A percentile compares a stretch with the other conserved stretches of the same genome.
Conservation (phyloP, 2,888 invertebrate species). For the Agrilus biguttatus region DNA sequence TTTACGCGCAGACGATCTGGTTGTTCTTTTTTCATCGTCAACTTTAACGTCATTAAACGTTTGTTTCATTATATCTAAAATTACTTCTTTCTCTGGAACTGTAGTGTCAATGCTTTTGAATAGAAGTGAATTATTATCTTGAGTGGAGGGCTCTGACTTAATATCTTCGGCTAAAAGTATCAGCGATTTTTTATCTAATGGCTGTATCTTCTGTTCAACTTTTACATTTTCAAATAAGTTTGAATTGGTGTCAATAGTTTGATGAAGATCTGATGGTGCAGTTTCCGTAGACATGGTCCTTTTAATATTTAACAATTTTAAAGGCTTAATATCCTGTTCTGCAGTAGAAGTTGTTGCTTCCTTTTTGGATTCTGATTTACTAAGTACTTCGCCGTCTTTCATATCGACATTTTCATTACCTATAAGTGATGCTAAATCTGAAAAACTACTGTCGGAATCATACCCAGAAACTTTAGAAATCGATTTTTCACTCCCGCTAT, state of each 20-base stretch:
- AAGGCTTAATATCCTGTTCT: constrained; percentile 9
- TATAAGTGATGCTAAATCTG: constrained; percentile 32
- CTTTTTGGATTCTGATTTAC: constrained; percentile 6
- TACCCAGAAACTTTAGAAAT: constrained; percentile 45
- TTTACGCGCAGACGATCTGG: constrained; percentile 13
- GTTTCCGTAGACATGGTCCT: constrained; percentile 10
- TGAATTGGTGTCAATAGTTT: constrained; percentile 22
- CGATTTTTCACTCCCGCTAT: constrained; percentile 44
- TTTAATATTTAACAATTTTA: constrained; percentile 10
- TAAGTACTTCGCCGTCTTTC: constrained; percentile 3
- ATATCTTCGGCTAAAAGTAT: not conserved
- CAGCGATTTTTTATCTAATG: constrained; percentile 2
- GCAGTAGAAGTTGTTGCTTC: constrained; percentile 6
- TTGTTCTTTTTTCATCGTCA: constrained; percentile 13
- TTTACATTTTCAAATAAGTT: constrained; percentile 21
- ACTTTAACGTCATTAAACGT: constrained; percentile 29
- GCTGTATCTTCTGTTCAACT: constrained; percentile 7
- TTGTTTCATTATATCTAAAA: constrained; percentile 45
- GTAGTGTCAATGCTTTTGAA: constrained; percentile 23
- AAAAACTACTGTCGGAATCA: constrained; percentile 49
- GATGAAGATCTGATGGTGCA: constrained; percentile 2
- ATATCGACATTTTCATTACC: constrained; percentile 20
- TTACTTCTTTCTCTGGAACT: constrained; percentile 39
- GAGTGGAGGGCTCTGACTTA: constrained; percentile 4
- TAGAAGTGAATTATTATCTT: constrained; percentile 7